These are phyloP conservation scores for Globia sparganii DNA, from an alignment of 2,888 invertebrate genomes.

Conservation along the genomic window DNA sequence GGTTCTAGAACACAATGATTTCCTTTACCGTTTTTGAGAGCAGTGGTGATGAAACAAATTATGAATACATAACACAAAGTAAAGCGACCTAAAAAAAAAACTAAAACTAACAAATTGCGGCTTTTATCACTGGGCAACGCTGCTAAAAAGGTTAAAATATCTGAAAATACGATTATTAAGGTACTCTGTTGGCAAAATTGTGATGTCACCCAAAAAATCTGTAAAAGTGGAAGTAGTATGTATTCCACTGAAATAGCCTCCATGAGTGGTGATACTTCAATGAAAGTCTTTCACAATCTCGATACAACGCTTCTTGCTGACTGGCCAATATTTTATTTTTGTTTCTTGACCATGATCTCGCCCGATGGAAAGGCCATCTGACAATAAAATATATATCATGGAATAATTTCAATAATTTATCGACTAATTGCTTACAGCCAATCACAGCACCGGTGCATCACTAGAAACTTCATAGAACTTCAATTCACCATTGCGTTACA, in stretches of 20 bases:
- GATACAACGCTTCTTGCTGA: not conserved
- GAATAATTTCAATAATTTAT: not conserved
- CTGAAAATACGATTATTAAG: not conserved
- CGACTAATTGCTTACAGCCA: constrained; percentile 6
- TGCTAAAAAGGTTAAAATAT: not conserved
- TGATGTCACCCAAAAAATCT: not conserved
- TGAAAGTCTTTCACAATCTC: not conserved
- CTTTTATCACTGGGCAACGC: not conserved
- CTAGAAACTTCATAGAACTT: constrained; percentile 57
- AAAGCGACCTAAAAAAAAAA: too few relatives aligned
- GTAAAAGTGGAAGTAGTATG: not conserved
- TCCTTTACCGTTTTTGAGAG: not conserved
- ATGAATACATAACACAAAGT: not conserved
- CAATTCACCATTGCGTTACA: not conserved
- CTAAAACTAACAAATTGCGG: too few relatives aligned
- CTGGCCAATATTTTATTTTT: not conserved
- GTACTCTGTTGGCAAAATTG: not conserved
- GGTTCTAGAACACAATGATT: not conserved
- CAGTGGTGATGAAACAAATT: not conserved
- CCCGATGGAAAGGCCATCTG: not conserved
- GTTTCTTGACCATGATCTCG: not conserved
- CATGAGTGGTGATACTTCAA: not conserved
- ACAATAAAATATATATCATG: not conserved
- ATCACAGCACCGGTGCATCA: constrained; percentile 14
- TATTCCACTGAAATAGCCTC: not conserved